Evolutionary conservation across 2,888 invertebrate species (phyloP), one percentile per base, ranked within the genome.

Genomic region (Anoncus sp.): DNA sequence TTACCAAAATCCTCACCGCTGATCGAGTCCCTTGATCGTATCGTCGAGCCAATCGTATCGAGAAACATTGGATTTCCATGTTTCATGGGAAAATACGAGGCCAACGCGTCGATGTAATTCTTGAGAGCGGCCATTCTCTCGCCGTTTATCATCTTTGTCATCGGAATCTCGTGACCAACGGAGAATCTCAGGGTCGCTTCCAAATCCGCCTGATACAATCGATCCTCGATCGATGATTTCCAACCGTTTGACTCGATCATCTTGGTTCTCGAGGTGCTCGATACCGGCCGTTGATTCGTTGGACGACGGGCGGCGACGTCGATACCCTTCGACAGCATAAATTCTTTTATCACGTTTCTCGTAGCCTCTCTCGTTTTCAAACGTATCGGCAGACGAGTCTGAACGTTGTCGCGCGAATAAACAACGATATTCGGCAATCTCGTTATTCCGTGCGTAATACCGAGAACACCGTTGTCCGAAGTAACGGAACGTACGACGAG

Each of bases 191-290:
- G 90, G 0, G 97, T 96, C 85, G 96, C 96, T 91, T 98, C 97
- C 75, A 99, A 91, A 92, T 99, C 99, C 81, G 95, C 94, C 91
- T 97, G 96, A 90, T 96, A 97, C 1, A 98, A 93, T n/a, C n/a
- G n/a, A n/a, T n/a, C n/a, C n/a, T n/a, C n/a, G n/a, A n/a, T n/a
- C n/a, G n/a, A n/a, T n/a, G n/a, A n/a, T n/a, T n/a, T n/a, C n/a
- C n/a, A 18, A 49, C 12, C 49, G 31, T n/a, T 53, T 31, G 7
- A 31, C 43, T 14, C 14, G 20, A 24, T 9, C 14, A 22, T 43
- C 24, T 3, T 1, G 6, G 22, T 31, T 31, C 31, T 51, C 22
- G 49, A n/a, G n/a, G n/a, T n/a, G n/a, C n/a, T n/a, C n/a, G n/a
- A n/a, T n/a, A n/a, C n/a, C n/a, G n/a, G n/a, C n/a, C n/a, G n/a